A percentile compares a stretch with the other conserved stretches of the same genome.
Conservation (phyloP, 1,140 invertebrate genomes). For the Aphis craccivora region DNA sequence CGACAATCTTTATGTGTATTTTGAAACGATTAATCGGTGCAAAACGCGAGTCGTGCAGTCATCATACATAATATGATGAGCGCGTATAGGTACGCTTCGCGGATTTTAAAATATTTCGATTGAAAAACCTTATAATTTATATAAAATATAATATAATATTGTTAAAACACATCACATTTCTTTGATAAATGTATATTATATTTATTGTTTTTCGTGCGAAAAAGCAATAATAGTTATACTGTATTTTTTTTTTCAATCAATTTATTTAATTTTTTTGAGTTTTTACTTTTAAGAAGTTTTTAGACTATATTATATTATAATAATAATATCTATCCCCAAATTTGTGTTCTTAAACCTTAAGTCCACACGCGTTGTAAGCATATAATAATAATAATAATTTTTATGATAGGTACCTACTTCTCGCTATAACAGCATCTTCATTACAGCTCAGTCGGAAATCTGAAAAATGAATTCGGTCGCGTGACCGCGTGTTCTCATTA, state of each 20-base stretch:
- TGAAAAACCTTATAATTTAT: not conserved
- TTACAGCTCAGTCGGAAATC: not conserved
- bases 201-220: not conserved
- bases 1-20: slow-evolving; percentile 41
- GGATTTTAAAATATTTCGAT: slow-evolving; percentile 17
- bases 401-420: not conserved
- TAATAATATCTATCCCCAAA: slow-evolving; percentile 12
- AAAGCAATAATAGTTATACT: not conserved
- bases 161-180: not conserved
- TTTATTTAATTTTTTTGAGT: not conserved
- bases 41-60: not conserved
- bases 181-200: not conserved
- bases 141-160: not conserved
- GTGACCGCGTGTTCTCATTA: not conserved
- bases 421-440: no score
- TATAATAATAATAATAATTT: not conserved
- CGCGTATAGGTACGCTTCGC: not conserved
- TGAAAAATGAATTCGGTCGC: not conserved
- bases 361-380: not conserved
- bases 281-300: not conserved
- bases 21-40: slow-evolving; percentile 13
- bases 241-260: not conserved
- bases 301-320: not conserved
- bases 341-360: slow-evolving; percentile 39
- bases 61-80: not conserved